Conservation (phyloP, 23 tunicate genomes). For the Trididemnum miniatum region DNA sequence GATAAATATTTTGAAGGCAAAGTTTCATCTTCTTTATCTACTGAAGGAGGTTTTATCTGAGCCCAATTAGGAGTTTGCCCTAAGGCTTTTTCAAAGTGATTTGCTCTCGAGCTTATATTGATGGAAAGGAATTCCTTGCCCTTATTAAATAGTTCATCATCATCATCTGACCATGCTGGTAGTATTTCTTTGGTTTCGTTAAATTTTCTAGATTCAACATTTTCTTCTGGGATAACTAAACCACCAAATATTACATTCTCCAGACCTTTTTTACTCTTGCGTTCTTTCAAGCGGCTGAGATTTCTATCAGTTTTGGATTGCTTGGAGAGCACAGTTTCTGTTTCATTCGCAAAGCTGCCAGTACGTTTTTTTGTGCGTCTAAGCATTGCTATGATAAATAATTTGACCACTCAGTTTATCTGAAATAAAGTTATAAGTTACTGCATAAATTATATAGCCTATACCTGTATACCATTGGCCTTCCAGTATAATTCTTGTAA, state of each 20-base stretch:
- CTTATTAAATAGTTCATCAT: conserved; percentile 42
- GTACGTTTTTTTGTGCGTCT: too few species aligned
- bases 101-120: conserved; percentile 24
- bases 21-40: conserved; percentile 5
- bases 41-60: neutral
- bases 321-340: too few species aligned
- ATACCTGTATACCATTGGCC: too few species aligned
- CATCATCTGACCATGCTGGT: conserved; percentile 73
- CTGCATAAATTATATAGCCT: too few species aligned
- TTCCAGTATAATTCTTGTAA: too few species aligned
- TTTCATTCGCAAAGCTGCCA: too few species aligned
- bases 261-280: too few species aligned
- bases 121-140: neutral
- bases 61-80: conserved; percentile 85
- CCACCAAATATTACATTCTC: conserved; percentile 48
- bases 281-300: too few species aligned
- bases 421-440: too few species aligned
- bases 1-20: conserved; percentile 41
- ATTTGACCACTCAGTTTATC: too few species aligned
- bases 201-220: conserved; percentile 12
- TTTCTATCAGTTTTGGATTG: too few species aligned
- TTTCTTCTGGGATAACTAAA: neutral
- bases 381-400: too few species aligned
- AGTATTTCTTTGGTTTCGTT: neutral
- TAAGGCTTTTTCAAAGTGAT: conserved; percentile 70